Evolutionary conservation across 2,888 invertebrate species (phyloP), one percentile per base, ranked within the genome.

Genomic region (Drosophila meridiana): DNA sequence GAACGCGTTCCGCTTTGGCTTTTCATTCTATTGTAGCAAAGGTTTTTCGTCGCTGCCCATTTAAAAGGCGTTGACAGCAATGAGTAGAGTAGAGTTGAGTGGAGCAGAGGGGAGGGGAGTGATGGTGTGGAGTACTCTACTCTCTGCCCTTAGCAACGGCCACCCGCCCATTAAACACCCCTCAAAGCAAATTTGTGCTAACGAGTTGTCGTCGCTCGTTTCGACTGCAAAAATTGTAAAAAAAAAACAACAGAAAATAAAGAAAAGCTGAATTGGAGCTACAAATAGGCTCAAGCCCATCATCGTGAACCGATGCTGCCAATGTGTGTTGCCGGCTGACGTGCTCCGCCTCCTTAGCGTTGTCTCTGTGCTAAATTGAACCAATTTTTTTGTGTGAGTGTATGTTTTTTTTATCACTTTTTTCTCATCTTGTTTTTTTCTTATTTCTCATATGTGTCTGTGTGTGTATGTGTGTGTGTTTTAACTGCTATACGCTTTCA

Each of bases 331-430:
- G 80, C 47, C 59, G 80, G 64, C 76, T 65, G 59, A 53, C 57
- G 47, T 57, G 62, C 56, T 48, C 40, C 43, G 28, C 20, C 63
- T 43, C 28, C 28, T 28, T 34, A 11, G 68, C 72, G 82, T 83
- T 86, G 83, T 87, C 85, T 89, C 84, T 89, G 89, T 84, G 82
- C 83, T 76, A 86, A 86, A 89, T 89, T 86, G 89, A 85, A 89
- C 85, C 85, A 85, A 85, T 85, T 85, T 89, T 78, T 85, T 75
- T 70, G 53, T 63, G 60, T 60, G 30, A 40, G 38, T 55, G 14
- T 40, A 1, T 11, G n/a, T 55, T 56, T 74, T 67, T 60, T 65
- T 52, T 77, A 64, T 73, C 67, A 76, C 68, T 67, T 73, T 69
- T 78, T 52, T 66, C 65, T 60, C 40, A 42, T 11, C 73, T 69